phyloP scores from a whole-genome alignment of 2,888 invertebrate genomes.

The Smittia aterrima region DNA sequence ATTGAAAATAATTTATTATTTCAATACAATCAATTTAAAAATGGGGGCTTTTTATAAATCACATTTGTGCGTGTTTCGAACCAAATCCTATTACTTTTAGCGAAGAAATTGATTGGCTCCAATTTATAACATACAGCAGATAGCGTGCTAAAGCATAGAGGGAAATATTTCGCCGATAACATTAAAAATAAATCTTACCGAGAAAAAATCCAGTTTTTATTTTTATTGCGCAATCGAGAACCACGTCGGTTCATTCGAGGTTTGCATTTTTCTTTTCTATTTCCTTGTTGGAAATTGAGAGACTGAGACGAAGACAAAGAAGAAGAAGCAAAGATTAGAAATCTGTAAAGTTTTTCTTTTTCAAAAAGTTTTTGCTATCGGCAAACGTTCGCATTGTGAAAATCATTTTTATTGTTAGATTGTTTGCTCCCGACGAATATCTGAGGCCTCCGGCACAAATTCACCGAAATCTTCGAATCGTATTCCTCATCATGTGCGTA shows the following conservation, averaged over 20 bases:
- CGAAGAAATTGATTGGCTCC: constrained; percentile 39
- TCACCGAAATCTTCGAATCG: neutral
- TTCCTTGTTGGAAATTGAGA: no score
- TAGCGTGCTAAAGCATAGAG: constrained; percentile 20
- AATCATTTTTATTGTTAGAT: neutral
- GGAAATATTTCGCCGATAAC: constrained; percentile 7
- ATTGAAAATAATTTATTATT: constrained; percentile 40
- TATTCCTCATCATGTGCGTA: constrained; percentile 26
- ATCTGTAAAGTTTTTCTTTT: neutral
- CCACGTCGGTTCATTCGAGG: neutral
- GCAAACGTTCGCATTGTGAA: neutral
- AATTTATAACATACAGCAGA: constrained; percentile 31
- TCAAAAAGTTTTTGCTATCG: neutral
- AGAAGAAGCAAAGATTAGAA: neutral
- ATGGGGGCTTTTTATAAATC: constrained; percentile 29
- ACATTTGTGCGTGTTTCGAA: constrained; percentile 28
- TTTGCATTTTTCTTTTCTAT: neutral
- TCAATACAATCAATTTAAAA: constrained; percentile 40
- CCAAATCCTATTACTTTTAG: constrained; percentile 39
- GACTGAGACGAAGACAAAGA: no score
- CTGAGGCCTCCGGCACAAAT: neutral
- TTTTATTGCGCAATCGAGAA: constrained; percentile 17
- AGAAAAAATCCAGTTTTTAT: neutral
- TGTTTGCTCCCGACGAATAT: neutral
- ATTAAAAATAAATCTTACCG: constrained; percentile 21